Evolutionary conservation across 2,113 vertebrate genomes (phyloP), one percentile per base, ranked within the genome.

Genomic region (Plestiodon gilberti): DNA sequence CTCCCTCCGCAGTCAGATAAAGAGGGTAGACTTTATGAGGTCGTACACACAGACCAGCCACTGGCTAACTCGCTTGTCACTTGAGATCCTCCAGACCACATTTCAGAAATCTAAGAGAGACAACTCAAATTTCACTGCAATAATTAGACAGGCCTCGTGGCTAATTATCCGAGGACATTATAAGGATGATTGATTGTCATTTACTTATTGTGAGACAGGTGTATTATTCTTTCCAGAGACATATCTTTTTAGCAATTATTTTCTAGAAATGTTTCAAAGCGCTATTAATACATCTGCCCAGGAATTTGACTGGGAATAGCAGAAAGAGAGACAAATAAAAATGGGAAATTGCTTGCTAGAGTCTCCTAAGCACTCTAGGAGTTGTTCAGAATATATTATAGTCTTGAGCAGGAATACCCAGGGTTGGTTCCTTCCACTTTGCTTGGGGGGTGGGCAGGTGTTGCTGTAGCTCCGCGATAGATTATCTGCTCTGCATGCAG

Each of bases 171-270:
- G 91, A 92, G 96, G 94, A 95, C 95, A 96, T 95, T 97, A 96
- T 96, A 98, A 96, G 96, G 96, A 96, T 97, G 97, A 97, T 95
- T 97, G 96, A 96, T 93, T 97, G 96, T 97, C 96, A 96, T 97
- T 98, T 98, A 97, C 95, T 95, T 94, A 95, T 96, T 96, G 96
- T 96, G 92, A 96, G 96, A 96, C 93, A 93, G 80, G 77, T 90
- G 90, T 71, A 23, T 84, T 87, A 94, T 91, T 90, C 87, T 40
- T 18, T 28, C 88, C 76, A 90, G 84, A 90, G 89, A 84, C 90
- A 48, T 43, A 87, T 80, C 57, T 82, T 83, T 52, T 62, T 73
- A 13, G 62, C 5, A 28, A 6, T 67, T 65, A 78, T 88, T 40
- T 83, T 73, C 62, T 65, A 33, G 57, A 85, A 87, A 91, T 89